Percentiles rank a stretch among this genome's conserved stretches.
These are phyloP conservation scores for Abscondita cerata DNA, from an alignment of 2,888 invertebrate species.

Conservation along the genomic window DNA sequence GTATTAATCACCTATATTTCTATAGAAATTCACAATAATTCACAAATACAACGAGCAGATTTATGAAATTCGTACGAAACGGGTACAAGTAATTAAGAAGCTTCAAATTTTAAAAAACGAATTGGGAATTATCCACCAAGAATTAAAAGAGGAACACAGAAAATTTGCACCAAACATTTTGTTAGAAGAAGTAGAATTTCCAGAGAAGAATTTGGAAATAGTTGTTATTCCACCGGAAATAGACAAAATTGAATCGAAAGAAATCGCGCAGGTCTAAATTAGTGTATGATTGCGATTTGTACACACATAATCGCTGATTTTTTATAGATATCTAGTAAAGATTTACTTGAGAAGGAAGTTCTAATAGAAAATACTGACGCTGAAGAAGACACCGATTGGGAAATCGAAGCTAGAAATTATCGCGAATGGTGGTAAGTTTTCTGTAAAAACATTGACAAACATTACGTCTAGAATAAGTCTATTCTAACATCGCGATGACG, in stretches of 20 bases:
- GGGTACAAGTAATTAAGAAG: neutral
- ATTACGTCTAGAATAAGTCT: no score
- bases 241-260: neutral
- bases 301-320: no score
- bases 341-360: slow-evolving; percentile 11
- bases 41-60: neutral
- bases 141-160: slow-evolving; percentile 58
- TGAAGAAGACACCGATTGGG: slow-evolving; percentile 59
- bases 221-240: neutral
- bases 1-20: neutral
- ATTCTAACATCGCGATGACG: no score
- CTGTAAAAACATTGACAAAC: no score
- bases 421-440: slow-evolving; percentile 63
- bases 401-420: slow-evolving; percentile 64
- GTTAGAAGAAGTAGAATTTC: slow-evolving; percentile 64
- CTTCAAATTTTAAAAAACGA: neutral
- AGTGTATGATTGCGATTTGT: no score
- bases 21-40: neutral
- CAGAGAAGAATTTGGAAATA: slow-evolving; percentile 61
- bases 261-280: no score
- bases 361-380: neutral
- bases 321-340: neutral
- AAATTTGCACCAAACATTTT: slow-evolving; percentile 61
- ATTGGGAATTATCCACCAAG: slow-evolving; percentile 40
- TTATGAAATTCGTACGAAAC: neutral